Conservation (phyloP, 2,888 invertebrate genomes). For the Andrena bicolor region DNA sequence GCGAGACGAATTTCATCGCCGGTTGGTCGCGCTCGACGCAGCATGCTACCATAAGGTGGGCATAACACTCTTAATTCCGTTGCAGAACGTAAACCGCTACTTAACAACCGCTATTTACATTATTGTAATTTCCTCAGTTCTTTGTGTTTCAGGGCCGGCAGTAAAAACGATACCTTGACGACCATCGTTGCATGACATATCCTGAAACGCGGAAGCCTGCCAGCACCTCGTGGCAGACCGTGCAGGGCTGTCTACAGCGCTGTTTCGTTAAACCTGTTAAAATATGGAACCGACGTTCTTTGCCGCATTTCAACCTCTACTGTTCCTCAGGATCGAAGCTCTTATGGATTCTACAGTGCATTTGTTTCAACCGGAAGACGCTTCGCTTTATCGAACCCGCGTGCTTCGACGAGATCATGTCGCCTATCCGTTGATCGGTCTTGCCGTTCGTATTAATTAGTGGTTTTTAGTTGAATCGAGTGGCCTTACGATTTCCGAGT, state of each 20-base stretch:
- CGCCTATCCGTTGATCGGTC: slow-evolving; percentile 23
- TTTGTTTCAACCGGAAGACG: slow-evolving; percentile 10
- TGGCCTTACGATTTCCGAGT: slow-evolving; percentile 75
- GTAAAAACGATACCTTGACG: slow-evolving; percentile 77
- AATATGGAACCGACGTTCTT: neutral
- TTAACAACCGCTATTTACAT: neutral
- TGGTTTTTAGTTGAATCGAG: slow-evolving; percentile 64
- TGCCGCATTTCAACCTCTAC: slow-evolving; percentile 24
- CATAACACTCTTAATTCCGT: neutral
- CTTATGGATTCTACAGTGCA: slow-evolving; percentile 22
- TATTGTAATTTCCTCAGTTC: neutral
- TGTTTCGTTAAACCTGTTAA: neutral
- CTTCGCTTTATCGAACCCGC: neutral
- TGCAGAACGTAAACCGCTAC: neutral
- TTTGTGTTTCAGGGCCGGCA: slow-evolving; percentile 68
- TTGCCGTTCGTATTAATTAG: slow-evolving; percentile 23
- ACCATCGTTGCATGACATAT: slow-evolving; percentile 80
- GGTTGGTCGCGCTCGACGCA: slow-evolving; percentile 83
- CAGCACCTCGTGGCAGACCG: neutral
- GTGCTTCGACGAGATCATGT: neutral
- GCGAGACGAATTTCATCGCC: slow-evolving; percentile 79
- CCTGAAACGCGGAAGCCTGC: slow-evolving; percentile 38
- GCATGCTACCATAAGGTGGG: slow-evolving; percentile 82
- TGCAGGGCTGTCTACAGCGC: slow-evolving; percentile 32
- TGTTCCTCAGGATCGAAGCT: slow-evolving; percentile 49